Evolutionary conservation across 2,888 invertebrate genomes (phyloP).

Genomic region (Agonopterix arenella): DNA sequence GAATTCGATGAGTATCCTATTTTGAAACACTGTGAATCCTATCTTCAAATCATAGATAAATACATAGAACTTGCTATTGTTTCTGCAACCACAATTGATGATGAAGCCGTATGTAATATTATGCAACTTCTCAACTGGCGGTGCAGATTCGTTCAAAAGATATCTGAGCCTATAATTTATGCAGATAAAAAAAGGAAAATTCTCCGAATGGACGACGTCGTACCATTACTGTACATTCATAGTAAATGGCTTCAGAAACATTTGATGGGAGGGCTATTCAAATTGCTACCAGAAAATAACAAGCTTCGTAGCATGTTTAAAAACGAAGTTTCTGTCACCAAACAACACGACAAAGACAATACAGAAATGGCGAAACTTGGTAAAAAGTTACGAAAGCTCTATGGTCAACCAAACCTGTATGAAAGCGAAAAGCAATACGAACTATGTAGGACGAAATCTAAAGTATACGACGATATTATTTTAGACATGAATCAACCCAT

Average conservation of each 20-base stretch:
- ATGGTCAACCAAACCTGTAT: slow-evolving; percentile 56
- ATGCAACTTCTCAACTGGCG: slow-evolving; percentile 75
- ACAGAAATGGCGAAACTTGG: slow-evolving; percentile 41
- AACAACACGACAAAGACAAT: slow-evolving; percentile 30
- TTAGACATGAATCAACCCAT: slow-evolving; percentile 47
- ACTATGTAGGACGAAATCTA: slow-evolving; percentile 26
- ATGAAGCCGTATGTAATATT: slow-evolving; percentile 50
- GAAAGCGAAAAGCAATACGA: slow-evolving; percentile 40
- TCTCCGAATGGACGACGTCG: slow-evolving; percentile 52
- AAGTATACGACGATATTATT: slow-evolving; percentile 33
- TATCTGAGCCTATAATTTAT: slow-evolving; percentile 38
- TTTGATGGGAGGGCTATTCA: slow-evolving; percentile 54
- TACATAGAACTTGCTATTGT: slow-evolving; percentile 54
- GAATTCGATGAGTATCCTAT: slow-evolving; percentile 73
- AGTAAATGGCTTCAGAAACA: slow-evolving; percentile 86
- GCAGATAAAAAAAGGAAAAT: slow-evolving; percentile 1
- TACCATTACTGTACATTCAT: slow-evolving; percentile 81
- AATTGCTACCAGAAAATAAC: slow-evolving; percentile 24
- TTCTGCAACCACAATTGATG: slow-evolving; percentile 35
- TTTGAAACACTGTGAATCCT: slow-evolving; percentile 66
- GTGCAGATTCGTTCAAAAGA: slow-evolving; percentile 57
- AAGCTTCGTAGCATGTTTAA: slow-evolving; percentile 24
- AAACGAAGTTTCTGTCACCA: slow-evolving; percentile 20
- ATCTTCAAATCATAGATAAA: slow-evolving; percentile 61
- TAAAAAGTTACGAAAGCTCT: slow-evolving; percentile 55